Evolutionary conservation across 2,113 vertebrate genomes (phyloP), one percentile per base, ranked within the genome.

Genomic region (Neotoma lepida): DNA sequence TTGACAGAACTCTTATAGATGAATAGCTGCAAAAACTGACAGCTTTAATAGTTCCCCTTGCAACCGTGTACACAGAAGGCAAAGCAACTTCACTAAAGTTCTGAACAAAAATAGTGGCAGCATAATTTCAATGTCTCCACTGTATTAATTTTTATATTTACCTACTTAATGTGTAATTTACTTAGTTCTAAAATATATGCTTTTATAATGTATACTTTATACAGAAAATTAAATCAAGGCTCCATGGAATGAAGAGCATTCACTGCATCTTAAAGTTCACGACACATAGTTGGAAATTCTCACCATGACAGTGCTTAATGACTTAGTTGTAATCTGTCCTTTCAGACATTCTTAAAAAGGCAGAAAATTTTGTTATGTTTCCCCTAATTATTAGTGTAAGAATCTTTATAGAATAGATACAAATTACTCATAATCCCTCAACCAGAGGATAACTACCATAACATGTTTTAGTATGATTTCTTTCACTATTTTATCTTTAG

Each of bases 171-270:
- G 28, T 87, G 68, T 74, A 66, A 71, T 70, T 64, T 49, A 77
- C 87, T 88, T 93, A 17, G 17, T 74, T 88, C 82, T 80, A 78
- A 90, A 92, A 85, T 89, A 68, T 39, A 26, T 91, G 86, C 17
- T 46, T 77, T 64, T 89, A n/a, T 80, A 61, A 61, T 6, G 56
- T 66, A 44, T 46, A 74, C 85, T 70, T 95, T 70, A 84, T 61
- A 18, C 84, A 91, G 41, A 81, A 90, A 90, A 88, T 90, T 92
- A 92, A 94, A 91, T 89, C 28, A 81, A 77, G 33, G 86, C 81
- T 81, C 63, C 64, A 15, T 35, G 39, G 64, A 94, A 88, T 10
- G 89, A 49, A 66, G 18, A 94, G 28, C 3, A 41, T 4, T 54
- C 51, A 18, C n/a, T 44, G 17, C 64, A 86, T 87, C 63, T 94